Conservation (phyloP, 2,113 vertebrate species). For the Cariama cristata region DNA sequence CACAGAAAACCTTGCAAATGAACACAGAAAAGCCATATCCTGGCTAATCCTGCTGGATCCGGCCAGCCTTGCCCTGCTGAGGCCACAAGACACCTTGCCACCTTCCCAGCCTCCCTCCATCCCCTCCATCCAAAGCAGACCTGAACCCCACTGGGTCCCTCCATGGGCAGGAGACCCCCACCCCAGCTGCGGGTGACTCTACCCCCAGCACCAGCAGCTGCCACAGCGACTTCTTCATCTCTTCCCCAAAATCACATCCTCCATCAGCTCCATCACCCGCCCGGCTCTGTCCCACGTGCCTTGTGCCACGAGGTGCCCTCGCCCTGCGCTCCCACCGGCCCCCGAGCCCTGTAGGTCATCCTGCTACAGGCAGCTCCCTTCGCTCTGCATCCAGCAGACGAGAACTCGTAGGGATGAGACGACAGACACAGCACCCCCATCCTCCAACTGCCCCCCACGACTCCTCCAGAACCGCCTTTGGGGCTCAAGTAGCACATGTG, state of each 20-base stretch:
- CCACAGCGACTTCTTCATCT: background rate
- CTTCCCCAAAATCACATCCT: background rate
- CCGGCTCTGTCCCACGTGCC: background rate
- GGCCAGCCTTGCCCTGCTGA: background rate
- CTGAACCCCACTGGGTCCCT: too few species aligned
- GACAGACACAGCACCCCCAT: rapidly evolving
- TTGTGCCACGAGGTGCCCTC: background rate
- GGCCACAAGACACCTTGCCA: too few species aligned
- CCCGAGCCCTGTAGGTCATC: rapidly evolving
- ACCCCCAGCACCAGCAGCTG: background rate
- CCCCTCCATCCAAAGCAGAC: background rate
- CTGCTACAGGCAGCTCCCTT: background rate
- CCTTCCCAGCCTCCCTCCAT: rapidly evolving
- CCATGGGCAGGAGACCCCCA: too few species aligned
- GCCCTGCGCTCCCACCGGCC: background rate
- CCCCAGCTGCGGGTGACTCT: background rate
- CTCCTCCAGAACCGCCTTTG: background rate
- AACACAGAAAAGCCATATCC: background rate
- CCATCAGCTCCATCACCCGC: rapidly evolving
- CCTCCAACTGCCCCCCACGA: background rate
- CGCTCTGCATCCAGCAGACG: background rate
- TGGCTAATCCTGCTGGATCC: background rate
- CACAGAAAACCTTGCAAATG: background rate
- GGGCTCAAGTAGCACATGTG: background rate
- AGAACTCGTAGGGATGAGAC: background rate